Evolutionary conservation across 35 echinoderm and acorn worm species (phyloP), one percentile per base, ranked within the genome.

Genomic region (Strongylocentrotus purpuratus): DNA sequence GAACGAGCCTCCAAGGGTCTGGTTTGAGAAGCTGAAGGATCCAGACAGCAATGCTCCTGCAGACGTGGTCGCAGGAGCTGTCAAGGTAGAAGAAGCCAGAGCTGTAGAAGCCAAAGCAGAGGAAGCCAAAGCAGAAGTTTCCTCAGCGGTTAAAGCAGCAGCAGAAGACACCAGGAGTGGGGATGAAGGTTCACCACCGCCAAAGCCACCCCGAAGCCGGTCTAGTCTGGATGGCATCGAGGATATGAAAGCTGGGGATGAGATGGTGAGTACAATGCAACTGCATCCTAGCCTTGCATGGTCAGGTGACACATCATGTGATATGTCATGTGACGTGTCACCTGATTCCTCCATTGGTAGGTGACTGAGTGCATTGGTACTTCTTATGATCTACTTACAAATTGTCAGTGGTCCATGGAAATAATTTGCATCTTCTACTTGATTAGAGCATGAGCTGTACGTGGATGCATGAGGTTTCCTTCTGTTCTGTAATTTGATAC

Each of bases 11-110:
- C 52, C 65, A 28, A 92, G 86, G 55, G 92, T 97, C 18, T 71
- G 96, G 92, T 96, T 94, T 17, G 96, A 97, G 58, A 95, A 90
- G 48, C 94, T 97, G 78, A 95, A 96, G 60, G 96, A 97, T 46
- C 91, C 48, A 22, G 93, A 95, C 71, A 78, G 22, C 28, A 78
- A 78, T 18, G 41, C 78, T 18, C 85, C 95, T 61, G 85, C 92
- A 59, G 90, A 90, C 33, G 33, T 95, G 8, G 88, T 41, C 4
- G 32, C 87, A 11, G 32, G 18, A 18, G 33, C 33, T 33, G 32
- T 46, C 25, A 41, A 33, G 33, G 87, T 89, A 0, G 91, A 93
- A 32, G 46, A 31, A 31, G n/a, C 91, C 31, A 50, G 46, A 46
- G 89, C 22, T 13, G 89, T 41, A 33, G 33, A 31, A 7, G 85